These are phyloP conservation scores for Gymnocephalus cernua DNA, from an alignment of 2,113 vertebrate species.

Conservation along the genomic window DNA sequence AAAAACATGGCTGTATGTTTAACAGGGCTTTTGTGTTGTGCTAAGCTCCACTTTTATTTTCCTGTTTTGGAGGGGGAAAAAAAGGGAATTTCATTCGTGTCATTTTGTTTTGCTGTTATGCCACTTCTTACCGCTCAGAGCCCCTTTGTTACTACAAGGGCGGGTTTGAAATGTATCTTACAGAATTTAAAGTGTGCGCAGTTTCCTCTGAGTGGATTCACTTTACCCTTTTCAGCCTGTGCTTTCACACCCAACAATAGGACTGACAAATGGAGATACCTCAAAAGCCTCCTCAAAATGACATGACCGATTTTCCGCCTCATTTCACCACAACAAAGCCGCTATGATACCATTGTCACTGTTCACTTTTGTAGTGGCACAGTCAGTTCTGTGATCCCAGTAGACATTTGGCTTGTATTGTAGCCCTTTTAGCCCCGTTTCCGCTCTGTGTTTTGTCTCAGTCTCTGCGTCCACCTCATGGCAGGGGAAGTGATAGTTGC, in stretches of 20 bases:
- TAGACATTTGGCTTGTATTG: constrained; percentile 39
- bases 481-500: constrained; percentile 34
- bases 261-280: constrained; percentile 53
- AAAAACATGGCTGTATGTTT: constrained; percentile 53
- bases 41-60: constrained; percentile 54
- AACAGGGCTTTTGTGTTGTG: constrained; percentile 58
- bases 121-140: constrained; percentile 20
- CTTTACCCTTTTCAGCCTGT: constrained; percentile 42
- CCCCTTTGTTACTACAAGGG: constrained; percentile 37
- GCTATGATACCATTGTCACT: constrained; percentile 19
- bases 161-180: constrained; percentile 65
- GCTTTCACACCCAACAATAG: constrained; percentile 47
- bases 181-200: constrained; percentile 31
- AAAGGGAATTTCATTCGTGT: constrained; percentile 52
- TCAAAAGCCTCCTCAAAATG: constrained; percentile 54
- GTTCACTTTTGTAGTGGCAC: constrained; percentile 18
- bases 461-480: constrained; percentile 35
- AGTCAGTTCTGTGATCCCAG: constrained; percentile 44
- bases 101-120: constrained; percentile 12
- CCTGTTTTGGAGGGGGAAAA: constrained; percentile 14
- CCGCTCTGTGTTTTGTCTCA: constrained; percentile 22
- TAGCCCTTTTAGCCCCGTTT: constrained; percentile 42
- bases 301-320: constrained; percentile 53
- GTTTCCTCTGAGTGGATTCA: constrained; percentile 37
- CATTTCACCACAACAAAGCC: constrained; percentile 46